Evolutionary conservation across 2,113 vertebrate species (phyloP), one percentile per base, ranked within the genome.

Genomic region (Bufo bufo): DNA sequence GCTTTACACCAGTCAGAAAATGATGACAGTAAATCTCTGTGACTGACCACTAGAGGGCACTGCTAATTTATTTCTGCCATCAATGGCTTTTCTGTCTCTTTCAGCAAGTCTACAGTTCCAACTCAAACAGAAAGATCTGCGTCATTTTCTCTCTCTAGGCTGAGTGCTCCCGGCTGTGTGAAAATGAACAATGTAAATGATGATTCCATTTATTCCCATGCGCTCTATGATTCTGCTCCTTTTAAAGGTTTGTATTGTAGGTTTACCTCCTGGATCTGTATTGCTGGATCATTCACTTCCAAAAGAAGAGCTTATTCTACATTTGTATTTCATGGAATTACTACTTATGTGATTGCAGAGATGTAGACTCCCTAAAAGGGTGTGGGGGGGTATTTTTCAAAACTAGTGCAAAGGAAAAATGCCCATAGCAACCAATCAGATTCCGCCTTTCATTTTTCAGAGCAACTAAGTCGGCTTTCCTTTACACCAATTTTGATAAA

Each of bases 71-170:
- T 84, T 82, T 61, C 54, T 23, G 16, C 8, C 14, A 50, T 83
- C 80, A 88, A 83, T 87, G 77, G 16, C 45, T 77, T 52, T 33
- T 16, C 80, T 77, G 69, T 88, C 63, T 74, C 54, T 33, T n/a
- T 74, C 52, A 23, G 43, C 47, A 54, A 17, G 20, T 65, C 19
- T 54, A 49, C 54, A 52, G 50, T 74, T 88, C 81, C 72, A 83
- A 84, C 82, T 81, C 54, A 83, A 88, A 88, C 80, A 88, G 47
- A 75, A 77, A 52, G 71, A 10, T 77, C 12, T 54, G 56, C 54
- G 49, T 88, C 56, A 83, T 75, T 65, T 84, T 77, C 58, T 63
- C 71, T 82, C 65, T 20, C 13, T 6, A 72, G 77, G 17, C 77
- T 71, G 17, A 43, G 54, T 6, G 87, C 49, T 84, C 43, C 65